Evolutionary conservation across 2,113 vertebrate genomes (phyloP), one percentile per base, ranked within the genome.

Genomic region (Peucedramus taeniatus): DNA sequence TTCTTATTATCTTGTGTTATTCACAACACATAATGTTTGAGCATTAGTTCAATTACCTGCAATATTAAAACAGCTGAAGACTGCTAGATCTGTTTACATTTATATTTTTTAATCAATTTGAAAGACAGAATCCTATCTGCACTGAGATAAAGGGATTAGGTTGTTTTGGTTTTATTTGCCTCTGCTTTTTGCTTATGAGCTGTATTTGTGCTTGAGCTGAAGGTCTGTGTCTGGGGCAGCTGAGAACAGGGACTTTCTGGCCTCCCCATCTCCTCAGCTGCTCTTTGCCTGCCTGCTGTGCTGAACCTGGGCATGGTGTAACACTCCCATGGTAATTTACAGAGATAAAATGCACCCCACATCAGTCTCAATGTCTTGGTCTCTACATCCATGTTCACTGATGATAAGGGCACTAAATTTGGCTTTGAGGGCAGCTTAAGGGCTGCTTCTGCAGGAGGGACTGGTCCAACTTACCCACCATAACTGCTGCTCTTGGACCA

Each of bases 301-400:
- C 7, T 66, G 30, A 80, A 26, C 19, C 31, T 9, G 31, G 18
- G 31, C 16, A 7, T 11, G 27, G 27, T 0, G 0, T 28, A 42
- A 27, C 4, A 5, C 18, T 12, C 6, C 17, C 23, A 28, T 2
- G 3, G 14, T 40, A 61, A 2, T 40, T 83, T 19, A 22, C 2
- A 4, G 33, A 4, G 11, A 30, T 44, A 39, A 69, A 78, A 50
- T 13, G 9, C 20, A 37, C 37, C 50, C 49, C 19, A 31, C 8
- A 7, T 28, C 22, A 23, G 11, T 23, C 35, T 37, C 40, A 17
- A 3, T 39, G 12, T 16, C 37, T 57, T 47, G 54, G 45, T 50
- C 79, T 85, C 30, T 45, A 11, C 9, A 13, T 51, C 35, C 30
- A 4, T 3, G 2, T 14, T 54, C 27, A 31, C 28, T 54, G 40